Percentiles rank a stretch among this genome's conserved stretches.
These are phyloP conservation scores for Spondyliosoma cantharus DNA, from an alignment of 2,797 vertebrate species.

Conservation along the genomic window DNA sequence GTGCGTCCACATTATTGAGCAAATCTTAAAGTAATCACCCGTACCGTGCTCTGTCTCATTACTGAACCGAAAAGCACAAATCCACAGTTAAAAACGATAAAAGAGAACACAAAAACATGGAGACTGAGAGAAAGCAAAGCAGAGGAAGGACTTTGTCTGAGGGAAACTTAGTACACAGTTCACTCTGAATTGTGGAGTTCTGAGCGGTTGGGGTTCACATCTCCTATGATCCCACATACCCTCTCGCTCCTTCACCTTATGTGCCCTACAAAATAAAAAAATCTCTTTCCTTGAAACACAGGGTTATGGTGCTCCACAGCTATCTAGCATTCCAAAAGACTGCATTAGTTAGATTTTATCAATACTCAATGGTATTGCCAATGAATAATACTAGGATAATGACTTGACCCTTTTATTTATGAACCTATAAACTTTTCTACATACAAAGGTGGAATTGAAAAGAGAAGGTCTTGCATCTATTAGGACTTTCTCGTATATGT, in stretches of 20 bases:
- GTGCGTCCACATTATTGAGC: slow-evolving; percentile 45
- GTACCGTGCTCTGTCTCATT: slow-evolving; percentile 41
- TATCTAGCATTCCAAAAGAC: slow-evolving; percentile 24
- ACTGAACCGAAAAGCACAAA: slow-evolving; percentile 37
- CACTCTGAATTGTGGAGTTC: slow-evolving; percentile 32
- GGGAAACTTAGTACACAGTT: slow-evolving; percentile 32
- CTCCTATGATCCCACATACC: slow-evolving; percentile 1
- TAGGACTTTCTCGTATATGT: background rate
- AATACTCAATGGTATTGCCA: slow-evolving; percentile 2
- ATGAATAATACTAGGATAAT: background rate
- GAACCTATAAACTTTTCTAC: slow-evolving; percentile 6
- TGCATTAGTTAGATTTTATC: slow-evolving; percentile 11
- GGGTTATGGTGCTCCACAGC: slow-evolving; percentile 2
- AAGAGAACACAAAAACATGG: slow-evolving; percentile 17
- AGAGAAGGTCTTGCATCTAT: background rate
- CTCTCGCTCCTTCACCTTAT: slow-evolving; percentile 29
- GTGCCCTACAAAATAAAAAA: slow-evolving; percentile 7
- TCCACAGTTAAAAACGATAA: slow-evolving; percentile 13
- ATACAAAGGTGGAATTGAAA: background rate
- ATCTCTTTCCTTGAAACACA: slow-evolving; percentile 3
- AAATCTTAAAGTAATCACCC: slow-evolving; percentile 50
- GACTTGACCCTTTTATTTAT: background rate
- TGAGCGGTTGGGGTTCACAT: slow-evolving; percentile 35
- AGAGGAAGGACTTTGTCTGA: slow-evolving; percentile 23
- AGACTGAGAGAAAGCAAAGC: background rate